These are phyloP conservation scores for Drosophila miranda DNA, from an alignment of 1,140 invertebrate genomes.

Conservation along the genomic window DNA sequence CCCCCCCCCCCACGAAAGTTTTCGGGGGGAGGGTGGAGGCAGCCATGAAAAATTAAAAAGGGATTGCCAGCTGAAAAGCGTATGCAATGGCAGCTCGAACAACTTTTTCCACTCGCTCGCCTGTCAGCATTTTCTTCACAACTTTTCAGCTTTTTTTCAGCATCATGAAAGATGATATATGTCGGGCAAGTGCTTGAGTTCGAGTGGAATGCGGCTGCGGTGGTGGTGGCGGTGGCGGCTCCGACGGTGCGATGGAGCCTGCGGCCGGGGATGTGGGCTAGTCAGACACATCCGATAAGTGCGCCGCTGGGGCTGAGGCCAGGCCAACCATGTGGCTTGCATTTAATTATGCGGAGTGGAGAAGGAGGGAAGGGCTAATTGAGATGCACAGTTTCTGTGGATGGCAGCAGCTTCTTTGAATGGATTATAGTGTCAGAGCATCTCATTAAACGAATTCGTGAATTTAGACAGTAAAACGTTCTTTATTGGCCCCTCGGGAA, in stretches of 20 bases:
- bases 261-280: slow-evolving; percentile 22
- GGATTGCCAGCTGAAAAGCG: slow-evolving; percentile 71
- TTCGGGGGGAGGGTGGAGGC: slow-evolving; percentile 28
- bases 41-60: slow-evolving; percentile 77
- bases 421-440: not conserved
- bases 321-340: slow-evolving; percentile 42
- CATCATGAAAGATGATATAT: slow-evolving; percentile 28
- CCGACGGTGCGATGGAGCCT: not conserved
- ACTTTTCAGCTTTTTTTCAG: slow-evolving; percentile 11
- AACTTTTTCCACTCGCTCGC: slow-evolving; percentile 52
- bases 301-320: not conserved
- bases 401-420: not conserved
- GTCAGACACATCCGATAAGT: slow-evolving; percentile 5
- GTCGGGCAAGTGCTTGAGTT: slow-evolving; percentile 41
- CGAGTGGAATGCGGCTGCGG: slow-evolving; percentile 21
- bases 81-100: slow-evolving; percentile 69
- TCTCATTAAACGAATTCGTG: too few relatives aligned
- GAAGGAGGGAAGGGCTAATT: slow-evolving; percentile 29
- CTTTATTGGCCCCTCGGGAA: too few relatives aligned
- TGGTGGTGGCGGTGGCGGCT: slow-evolving; percentile 8
- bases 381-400: slow-evolving; percentile 25
- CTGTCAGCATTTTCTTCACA: slow-evolving; percentile 35
- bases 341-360: slow-evolving; percentile 45
- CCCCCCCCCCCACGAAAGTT: slow-evolving; percentile 21
- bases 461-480: too few relatives aligned